Evolutionary conservation across 2,113 vertebrate genomes (phyloP), one percentile per base, ranked within the genome.

Genomic region (Neogale vison): DNA sequence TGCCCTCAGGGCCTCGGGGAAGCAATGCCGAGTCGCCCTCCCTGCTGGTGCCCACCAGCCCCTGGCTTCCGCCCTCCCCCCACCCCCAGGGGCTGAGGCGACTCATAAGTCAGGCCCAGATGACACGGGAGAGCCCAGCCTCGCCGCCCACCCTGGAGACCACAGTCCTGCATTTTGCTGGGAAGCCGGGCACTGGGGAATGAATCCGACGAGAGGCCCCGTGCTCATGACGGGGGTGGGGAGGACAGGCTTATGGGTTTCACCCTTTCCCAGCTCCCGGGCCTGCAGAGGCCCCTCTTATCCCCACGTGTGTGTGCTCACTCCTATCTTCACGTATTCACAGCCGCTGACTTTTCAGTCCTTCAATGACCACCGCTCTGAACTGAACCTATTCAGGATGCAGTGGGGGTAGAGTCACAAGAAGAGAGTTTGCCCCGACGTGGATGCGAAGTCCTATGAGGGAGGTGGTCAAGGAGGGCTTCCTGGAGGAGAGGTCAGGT

Each of bases 321-420:
- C 13, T 13, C 29, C 65, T 39, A 15, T 21, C 52, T 13, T 36
- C 61, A 47, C 8, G 14, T 59, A 13, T 2, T 34, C 61, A 2
- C 4, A 24, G 42, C 26, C 20, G 0, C 14, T 52, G 6, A 31
- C 14, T 10, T 3, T 4, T 24, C 59, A 0, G 18, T 31, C 47
- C 26, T 36, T 26, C 0, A 0, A 3, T 12, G 20, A 4, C 86
- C 1, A 1, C 7, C 15, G 50, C 92, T 91, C 57, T 1, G 6
- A 42, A 10, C 29, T 2, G 36, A 59, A 7, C 14, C 57, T 26
- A 15, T 13, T 76, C 20, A 82, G 72, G 14, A 4, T 5, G 7
- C 45, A 45, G 39, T 4, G 14, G 36, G 17, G 24, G 7, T 4
- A 1, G 26, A 34, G 17, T 21, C 29, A n/a, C 39, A 21, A 8